Evolutionary conservation across 1,140 invertebrate species (phyloP), one percentile per base, ranked within the genome.

Genomic region (Papilio polytes): DNA sequence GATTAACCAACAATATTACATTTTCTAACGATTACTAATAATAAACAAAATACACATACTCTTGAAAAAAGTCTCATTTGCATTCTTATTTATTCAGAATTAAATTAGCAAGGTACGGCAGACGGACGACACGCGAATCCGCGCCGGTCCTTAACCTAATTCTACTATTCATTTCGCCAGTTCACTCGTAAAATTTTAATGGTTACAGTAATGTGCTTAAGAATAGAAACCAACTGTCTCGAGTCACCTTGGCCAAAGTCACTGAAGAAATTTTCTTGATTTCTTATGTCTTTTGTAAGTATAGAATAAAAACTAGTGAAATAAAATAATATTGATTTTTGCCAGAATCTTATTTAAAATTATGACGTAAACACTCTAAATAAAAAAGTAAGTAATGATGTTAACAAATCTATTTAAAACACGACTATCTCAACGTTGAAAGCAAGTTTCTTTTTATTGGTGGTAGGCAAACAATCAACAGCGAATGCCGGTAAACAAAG

Each of bases 141-240:
- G 83, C 84, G 87, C 81, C 86, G 83, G 85, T 90, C 86, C 89
- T 91, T 92, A 92, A 93, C 92, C 92, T 90, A 92, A 92, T 94
- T 94, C 89, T 83, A 88, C 90, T 86, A 90, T 93, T 92, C 90
- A 93, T 92, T 94, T 92, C 88, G 87, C 88, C 90, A 91, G 88
- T 90, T 92, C 91, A 92, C 83, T 92, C 91, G 91, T 94, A 92
- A 94, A 94, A 93, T 90, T 94, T 94, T 94, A 93, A 92, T 92
- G 89, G 87, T 87, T 56, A 80, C 82, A 86, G 86, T 87, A 91
- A 90, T 87, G 85, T 88, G 85, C 86, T 85, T 82, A 87, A 85
- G 84, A 87, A 87, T 74, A 85, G 88, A 89, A 89, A 84, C 86
- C 90, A 89, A 90, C 87, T 86, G 87, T 89, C 59, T 63, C 22